phyloP scores from a whole-genome alignment of 2,797 vertebrate species.

The Xenops minutus region DNA sequence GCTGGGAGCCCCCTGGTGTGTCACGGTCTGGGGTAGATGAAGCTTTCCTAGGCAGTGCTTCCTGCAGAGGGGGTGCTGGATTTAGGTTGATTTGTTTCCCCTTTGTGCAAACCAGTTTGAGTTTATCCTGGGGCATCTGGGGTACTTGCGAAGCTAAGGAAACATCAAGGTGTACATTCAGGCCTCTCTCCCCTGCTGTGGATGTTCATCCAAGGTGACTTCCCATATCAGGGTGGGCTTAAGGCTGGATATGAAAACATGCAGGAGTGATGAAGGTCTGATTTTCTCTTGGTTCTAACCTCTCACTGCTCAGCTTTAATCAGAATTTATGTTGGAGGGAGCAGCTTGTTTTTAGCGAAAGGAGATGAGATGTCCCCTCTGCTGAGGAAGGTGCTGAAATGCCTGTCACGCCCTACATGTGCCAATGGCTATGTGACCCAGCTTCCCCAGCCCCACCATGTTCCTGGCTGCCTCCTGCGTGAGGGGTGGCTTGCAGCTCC shows the following conservation, averaged over 20 bases:
- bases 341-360: neutral
- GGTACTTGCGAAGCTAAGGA: neutral
- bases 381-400: neutral
- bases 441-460: fast-evolving
- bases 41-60: neutral
- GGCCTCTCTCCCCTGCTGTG: fast-evolving
- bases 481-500: fast-evolving
- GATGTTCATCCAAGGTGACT: neutral
- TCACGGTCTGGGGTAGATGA: fast-evolving
- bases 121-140: neutral
- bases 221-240: fast-evolving
- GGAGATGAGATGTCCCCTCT: neutral
- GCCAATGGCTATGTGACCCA: fast-evolving
- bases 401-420: fast-evolving
- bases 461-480: neutral
- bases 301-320: neutral
- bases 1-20: neutral
- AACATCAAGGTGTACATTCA: fast-evolving
- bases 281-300: neutral
- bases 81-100: fast-evolving
- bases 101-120: neutral
- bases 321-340: neutral
- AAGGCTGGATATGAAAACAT: neutral
- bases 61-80: neutral
- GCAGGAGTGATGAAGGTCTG: too few relatives aligned